phyloP scores from a whole-genome alignment of 2,888 invertebrate genomes.

The Drosophila demipolita region DNA sequence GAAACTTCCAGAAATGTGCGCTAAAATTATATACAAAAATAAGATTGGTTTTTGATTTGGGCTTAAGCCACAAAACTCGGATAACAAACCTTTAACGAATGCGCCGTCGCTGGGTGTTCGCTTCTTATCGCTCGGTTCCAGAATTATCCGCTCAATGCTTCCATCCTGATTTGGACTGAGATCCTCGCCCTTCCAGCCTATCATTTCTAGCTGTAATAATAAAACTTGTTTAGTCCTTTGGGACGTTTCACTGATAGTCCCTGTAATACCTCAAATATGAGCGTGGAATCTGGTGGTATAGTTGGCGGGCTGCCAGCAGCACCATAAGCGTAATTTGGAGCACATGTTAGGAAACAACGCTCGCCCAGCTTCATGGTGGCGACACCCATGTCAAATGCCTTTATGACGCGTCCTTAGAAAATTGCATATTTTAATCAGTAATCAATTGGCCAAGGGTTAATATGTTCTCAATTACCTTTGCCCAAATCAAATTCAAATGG shows the following conservation, averaged over 20 bases:
- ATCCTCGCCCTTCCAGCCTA: conserved; percentile 95
- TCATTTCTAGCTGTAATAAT: conserved; percentile 91
- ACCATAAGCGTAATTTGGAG: conserved; percentile 96
- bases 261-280: conserved; percentile 92
- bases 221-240: neutral
- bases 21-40: conserved; percentile 43
- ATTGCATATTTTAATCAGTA: conserved; percentile 1
- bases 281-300: conserved; percentile 94
- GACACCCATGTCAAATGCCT: conserved; percentile 97
- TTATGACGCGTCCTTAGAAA: conserved; percentile 91
- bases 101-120: conserved; percentile 93
- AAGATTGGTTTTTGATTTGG: neutral
- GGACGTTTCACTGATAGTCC: neutral
- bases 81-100: conserved; percentile 90
- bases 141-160: conserved; percentile 90
- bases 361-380: conserved; percentile 97
- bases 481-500: conserved; percentile 95
- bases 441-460: neutral
- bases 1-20: conserved; percentile 77
- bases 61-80: conserved; percentile 12
- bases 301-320: conserved; percentile 92
- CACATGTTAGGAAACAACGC: conserved; percentile 92
- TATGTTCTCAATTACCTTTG: conserved; percentile 87
- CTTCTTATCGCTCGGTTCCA: conserved; percentile 90
- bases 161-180: conserved; percentile 93